Evolutionary conservation across 2,888 invertebrate species (phyloP), one percentile per base, ranked within the genome.

Genomic region (Lycaena phlaeas): DNA sequence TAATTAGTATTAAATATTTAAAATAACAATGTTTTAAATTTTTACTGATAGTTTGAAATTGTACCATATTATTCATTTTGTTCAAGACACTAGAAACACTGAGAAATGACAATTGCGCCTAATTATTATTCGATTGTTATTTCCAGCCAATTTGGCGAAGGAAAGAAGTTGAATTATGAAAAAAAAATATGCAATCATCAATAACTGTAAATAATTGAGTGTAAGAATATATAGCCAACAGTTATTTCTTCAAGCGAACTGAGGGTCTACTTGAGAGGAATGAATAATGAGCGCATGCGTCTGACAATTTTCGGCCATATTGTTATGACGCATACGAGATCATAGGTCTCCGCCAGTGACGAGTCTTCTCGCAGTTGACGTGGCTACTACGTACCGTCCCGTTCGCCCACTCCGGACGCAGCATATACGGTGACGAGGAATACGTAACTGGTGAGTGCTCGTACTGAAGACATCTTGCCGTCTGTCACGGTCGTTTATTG

Each of bases 361-460:
- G 91, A 91, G 89, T 89, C 89, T 89, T 89, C 89, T 89, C 89
- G 89, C 89, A 90, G 91, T 92, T 92, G 92, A 92, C 92, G 92
- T 92, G 92, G 92, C 92, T 91, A 89, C 92, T 94, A 94, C 94
- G 93, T 94, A 93, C 92, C 89, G 90, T 90, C 90, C 89, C 90
- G 89, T 90, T 92, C 92, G 91, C 92, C 93, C 93, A 93, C 91
- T 93, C 93, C 92, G 91, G 92, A 92, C 90, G 92, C 93, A 90
- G 92, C 92, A 92, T 92, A 92, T 88, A 90, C 91, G 90, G 93
- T 93, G 93, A 94, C 93, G 93, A 93, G 91, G 92, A 92, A 92
- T 92, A 93, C 93, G 93, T 93, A 94, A 93, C 92, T 90, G 91
- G 91, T 92, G 91, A 91, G 91, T 91, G 89, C 89, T 88, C 74